Conservation (phyloP, 2,797 vertebrate genomes). For the Distichodus sexfasciatus region DNA sequence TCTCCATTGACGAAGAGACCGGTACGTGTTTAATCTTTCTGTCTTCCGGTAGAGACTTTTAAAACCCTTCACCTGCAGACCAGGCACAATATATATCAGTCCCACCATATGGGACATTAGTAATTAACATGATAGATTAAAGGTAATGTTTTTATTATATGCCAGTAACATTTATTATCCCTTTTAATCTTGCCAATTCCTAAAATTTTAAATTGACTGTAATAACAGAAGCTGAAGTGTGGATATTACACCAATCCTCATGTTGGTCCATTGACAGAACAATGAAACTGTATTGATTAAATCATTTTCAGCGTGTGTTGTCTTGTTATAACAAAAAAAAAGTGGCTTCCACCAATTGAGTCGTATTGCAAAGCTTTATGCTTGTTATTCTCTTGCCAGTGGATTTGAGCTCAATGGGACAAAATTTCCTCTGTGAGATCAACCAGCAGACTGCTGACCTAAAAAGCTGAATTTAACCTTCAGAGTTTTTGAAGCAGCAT, state of each 20-base stretch:
- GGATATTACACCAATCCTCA: neutral
- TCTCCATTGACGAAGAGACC: constrained; percentile 94
- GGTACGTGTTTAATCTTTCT: constrained; percentile 71
- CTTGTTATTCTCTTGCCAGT: constrained; percentile 31
- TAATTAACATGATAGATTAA: constrained; percentile 31
- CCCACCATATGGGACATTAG: neutral
- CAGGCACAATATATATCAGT: constrained; percentile 22
- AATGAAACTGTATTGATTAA: constrained; percentile 3
- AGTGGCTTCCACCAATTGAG: neutral
- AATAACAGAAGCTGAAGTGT: neutral
- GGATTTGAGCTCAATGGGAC: constrained; percentile 24
- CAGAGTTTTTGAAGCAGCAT: constrained; percentile 12
- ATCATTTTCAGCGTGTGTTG: neutral
- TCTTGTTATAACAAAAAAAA: neutral
- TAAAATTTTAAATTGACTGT: neutral
- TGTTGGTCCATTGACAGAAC: neutral
- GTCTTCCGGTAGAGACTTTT: neutral
- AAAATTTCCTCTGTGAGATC: constrained; percentile 18
- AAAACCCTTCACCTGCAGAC: neutral
- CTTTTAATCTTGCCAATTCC: neutral
- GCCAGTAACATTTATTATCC: constrained; percentile 11
- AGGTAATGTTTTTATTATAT: constrained; percentile 14
- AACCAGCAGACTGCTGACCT: constrained; percentile 31
- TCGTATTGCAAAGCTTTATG: constrained; percentile 31
- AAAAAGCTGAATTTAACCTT: constrained; percentile 41